Percentiles rank a stretch among this genome's conserved stretches.
Evolutionary conservation across 2,113 vertebrate genomes (phyloP).

Genomic region (Zosterops japonicus): DNA sequence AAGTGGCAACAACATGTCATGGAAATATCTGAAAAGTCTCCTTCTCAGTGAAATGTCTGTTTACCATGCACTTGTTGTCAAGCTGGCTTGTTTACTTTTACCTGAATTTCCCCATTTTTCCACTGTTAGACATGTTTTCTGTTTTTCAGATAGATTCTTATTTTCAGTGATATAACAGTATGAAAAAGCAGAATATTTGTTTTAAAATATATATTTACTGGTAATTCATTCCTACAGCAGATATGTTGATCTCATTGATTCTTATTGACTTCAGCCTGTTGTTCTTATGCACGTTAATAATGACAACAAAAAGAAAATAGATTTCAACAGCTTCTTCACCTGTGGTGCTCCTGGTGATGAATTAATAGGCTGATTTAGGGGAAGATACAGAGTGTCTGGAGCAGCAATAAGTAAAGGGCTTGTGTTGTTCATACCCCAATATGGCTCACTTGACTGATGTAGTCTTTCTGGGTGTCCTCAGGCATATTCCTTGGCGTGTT

Average conservation of each 20-base stretch:
- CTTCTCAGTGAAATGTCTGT: slow-evolving; percentile 31
- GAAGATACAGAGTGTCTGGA: neutral
- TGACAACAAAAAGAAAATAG: neutral
- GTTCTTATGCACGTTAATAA: neutral
- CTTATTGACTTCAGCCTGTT: neutral
- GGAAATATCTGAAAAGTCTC: slow-evolving; percentile 44
- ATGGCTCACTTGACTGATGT: slow-evolving; percentile 10
- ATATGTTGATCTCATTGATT: neutral
- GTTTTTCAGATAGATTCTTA: neutral
- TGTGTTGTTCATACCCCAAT: neutral
- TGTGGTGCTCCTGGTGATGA: neutral
- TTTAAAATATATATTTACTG: neutral
- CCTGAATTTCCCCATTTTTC: slow-evolving; percentile 1
- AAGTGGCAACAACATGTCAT: slow-evolving; percentile 59
- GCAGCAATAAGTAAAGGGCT: neutral
- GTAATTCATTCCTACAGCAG: neutral
- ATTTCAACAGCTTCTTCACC: neutral
- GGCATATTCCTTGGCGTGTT: slow-evolving; percentile 14
- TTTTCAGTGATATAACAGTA: neutral
- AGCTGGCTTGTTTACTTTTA: slow-evolving; percentile 19
- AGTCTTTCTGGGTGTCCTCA: neutral
- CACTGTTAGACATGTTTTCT: neutral
- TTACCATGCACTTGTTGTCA: slow-evolving; percentile 48
- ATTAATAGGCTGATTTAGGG: neutral
- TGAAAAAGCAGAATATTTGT: neutral